Evolutionary conservation across 2,113 vertebrate genomes (phyloP).

Genomic region (Clarias magur): DNA sequence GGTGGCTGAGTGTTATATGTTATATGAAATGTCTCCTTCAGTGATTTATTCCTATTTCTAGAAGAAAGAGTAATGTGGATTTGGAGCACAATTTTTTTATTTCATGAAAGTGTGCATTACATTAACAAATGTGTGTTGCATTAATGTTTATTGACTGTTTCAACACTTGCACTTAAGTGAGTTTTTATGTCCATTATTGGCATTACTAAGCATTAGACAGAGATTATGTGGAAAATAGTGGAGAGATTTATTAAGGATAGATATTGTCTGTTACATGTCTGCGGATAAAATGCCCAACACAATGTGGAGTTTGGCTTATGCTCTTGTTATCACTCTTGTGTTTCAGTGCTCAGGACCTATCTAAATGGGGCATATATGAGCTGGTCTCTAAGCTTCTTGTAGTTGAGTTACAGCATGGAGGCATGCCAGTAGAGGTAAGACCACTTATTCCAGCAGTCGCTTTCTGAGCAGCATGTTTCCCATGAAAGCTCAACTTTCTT

Average conservation of each 20-base stretch:
- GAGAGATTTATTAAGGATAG: not conserved
- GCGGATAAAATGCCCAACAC: not conserved
- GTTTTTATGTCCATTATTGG: not conserved
- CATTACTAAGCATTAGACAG: not conserved
- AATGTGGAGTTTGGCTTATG: not conserved
- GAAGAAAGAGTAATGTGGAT: not conserved
- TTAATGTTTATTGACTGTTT: not conserved
- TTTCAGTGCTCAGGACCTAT: conserved; percentile 82
- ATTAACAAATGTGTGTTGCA: not conserved
- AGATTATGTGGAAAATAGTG: not conserved
- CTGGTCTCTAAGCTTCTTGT: conserved; percentile 74
- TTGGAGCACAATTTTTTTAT: not conserved
- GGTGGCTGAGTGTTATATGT: not conserved
- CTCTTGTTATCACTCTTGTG: conserved; percentile 35
- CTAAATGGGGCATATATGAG: conserved; percentile 76
- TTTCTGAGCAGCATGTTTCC: not conserved
- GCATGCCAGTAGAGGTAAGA: conserved; percentile 74
- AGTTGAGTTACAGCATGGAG: conserved; percentile 62
- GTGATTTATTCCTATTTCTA: not conserved
- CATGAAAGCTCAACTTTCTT: not conserved
- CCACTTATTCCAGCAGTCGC: not conserved
- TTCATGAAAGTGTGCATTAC: not conserved
- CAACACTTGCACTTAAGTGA: not conserved
- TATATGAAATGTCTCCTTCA: not conserved
- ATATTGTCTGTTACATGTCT: not conserved